A percentile compares a stretch with the other conserved stretches of the same genome.
These are phyloP conservation scores for Engystomops pustulosus DNA, from an alignment of 2,113 vertebrate genomes.

Conservation along the genomic window DNA sequence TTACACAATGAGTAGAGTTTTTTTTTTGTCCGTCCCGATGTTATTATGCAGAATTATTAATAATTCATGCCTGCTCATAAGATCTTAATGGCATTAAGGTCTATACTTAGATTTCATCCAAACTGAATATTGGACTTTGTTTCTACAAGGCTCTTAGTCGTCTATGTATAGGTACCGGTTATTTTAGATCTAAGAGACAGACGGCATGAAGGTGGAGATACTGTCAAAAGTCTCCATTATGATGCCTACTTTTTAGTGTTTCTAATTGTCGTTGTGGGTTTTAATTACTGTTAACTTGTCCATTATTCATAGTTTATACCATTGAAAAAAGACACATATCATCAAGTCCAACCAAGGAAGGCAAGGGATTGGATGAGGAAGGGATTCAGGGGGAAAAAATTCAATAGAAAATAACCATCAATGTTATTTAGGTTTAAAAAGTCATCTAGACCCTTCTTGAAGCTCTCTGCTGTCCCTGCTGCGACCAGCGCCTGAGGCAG, in stretches of 20 bases:
- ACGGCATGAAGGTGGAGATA: constrained; percentile 21
- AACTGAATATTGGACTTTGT: constrained; percentile 5
- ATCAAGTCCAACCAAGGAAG: too few relatives aligned
- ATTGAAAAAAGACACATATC: too few relatives aligned
- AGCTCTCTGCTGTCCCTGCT: too few relatives aligned
- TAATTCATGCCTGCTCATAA: constrained; percentile 45
- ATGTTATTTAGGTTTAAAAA: too few relatives aligned
- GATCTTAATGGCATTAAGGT: constrained; percentile 41
- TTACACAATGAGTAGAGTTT: constrained; percentile 19
- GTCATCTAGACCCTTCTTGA: too few relatives aligned
- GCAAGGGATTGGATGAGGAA: too few relatives aligned
- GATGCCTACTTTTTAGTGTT: not conserved
- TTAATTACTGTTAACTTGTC: not conserved
- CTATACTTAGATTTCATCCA: constrained; percentile 40
- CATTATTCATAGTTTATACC: too few relatives aligned
- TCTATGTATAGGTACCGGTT: constrained; percentile 32
- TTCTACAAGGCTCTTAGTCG: constrained; percentile 13
- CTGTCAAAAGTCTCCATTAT: not conserved
- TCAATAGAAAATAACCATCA: too few relatives aligned
- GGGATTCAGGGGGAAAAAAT: too few relatives aligned
- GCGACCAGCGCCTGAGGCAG: too few relatives aligned
- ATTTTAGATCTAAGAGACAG: constrained; percentile 32
- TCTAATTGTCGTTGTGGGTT: not conserved
- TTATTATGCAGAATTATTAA: constrained; percentile 46
- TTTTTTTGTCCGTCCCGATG: constrained; percentile 21